phyloP scores from a whole-genome alignment of 2,888 invertebrate species.

The Ectemnius cavifrons region DNA sequence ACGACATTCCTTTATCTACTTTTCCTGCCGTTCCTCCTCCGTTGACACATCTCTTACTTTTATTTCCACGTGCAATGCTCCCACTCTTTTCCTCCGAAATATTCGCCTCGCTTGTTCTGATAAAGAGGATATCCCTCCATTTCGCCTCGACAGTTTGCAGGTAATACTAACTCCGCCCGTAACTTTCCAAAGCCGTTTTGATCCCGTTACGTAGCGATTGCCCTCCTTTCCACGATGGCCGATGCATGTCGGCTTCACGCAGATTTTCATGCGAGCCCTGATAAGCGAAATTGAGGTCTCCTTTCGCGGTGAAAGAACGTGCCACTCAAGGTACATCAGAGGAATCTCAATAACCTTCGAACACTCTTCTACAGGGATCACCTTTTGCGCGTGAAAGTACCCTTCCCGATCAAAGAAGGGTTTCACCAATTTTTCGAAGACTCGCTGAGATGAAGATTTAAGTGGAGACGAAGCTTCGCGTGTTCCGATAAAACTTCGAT shows the following conservation, averaged over 20 bases:
- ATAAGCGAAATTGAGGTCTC: constrained; percentile 53
- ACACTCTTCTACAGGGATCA: constrained; percentile 27
- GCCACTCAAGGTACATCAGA: constrained; percentile 16
- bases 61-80: constrained; percentile 15
- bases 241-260: constrained; percentile 26
- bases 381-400: not conserved
- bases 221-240: constrained; percentile 47
- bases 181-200: constrained; percentile 57
- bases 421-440: constrained; percentile 19
- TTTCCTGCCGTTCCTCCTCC: not conserved
- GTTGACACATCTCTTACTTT: constrained; percentile 24
- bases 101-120: not conserved
- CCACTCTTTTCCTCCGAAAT: not conserved
- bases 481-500: not conserved
- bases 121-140: constrained; percentile 28
- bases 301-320: constrained; percentile 36
- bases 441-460: not conserved
- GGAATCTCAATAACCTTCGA: constrained; percentile 47
- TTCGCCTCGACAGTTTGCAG: constrained; percentile 30
- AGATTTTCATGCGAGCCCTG: constrained; percentile 33
- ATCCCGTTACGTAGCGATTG: constrained; percentile 47
- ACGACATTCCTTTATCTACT: constrained; percentile 31
- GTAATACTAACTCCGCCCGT: constrained; percentile 53
- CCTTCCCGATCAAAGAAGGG: constrained; percentile 8
- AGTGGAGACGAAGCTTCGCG: not conserved